Base-by-base conservation (phyloP, 2,797 vertebrate species). In the Sebastes minor region DNA sequence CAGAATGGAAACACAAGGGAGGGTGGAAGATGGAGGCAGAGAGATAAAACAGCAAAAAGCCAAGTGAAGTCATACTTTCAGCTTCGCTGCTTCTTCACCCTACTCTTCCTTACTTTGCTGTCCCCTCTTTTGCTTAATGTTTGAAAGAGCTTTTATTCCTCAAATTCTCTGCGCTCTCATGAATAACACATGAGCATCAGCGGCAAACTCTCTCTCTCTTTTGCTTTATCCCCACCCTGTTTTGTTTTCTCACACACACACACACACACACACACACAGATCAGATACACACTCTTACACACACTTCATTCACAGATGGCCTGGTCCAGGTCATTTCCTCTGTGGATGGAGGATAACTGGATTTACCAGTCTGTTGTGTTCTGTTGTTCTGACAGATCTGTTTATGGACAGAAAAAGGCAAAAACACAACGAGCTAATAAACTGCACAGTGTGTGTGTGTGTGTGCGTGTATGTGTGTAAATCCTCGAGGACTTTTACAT, bases 331-430 rank as follows among this genome's bases (percentile, higher is more conserved):
- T 92, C 91, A 92, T 95, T 96, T 95, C 92, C 90, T 96, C 87
- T 91, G 87, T 90, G 90, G 89, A 93, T 92, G 93, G 87, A 86
- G 89, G 90, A 93, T 96, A 96, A 96, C 92, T 95, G 94, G 90
- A 94, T 97, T 96, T 95, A 90, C 83, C 77, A 87, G 87, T 86
- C 84, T 93, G 91, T 93, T 92, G 83, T 93, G 94, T 91, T 95
- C 94, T 95, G 92, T 92, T 94, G 87, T 94, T 93, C 90, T 94
- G 92, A 93, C 89, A 90, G 92, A 94, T 94, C 88, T 95, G 93
- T 95, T 96, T 95, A 96, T 92, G 76, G 85, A 76, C 68, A 86
- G 71, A 91, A 93, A 91, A 90, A 81, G 77, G 78, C 71, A 88
- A 93, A 91, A 90, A 91, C 68, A 82, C 28, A 78, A 74, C 35